Conservation (phyloP, 1,140 invertebrate genomes). For the Tetramorium alpestre region DNA sequence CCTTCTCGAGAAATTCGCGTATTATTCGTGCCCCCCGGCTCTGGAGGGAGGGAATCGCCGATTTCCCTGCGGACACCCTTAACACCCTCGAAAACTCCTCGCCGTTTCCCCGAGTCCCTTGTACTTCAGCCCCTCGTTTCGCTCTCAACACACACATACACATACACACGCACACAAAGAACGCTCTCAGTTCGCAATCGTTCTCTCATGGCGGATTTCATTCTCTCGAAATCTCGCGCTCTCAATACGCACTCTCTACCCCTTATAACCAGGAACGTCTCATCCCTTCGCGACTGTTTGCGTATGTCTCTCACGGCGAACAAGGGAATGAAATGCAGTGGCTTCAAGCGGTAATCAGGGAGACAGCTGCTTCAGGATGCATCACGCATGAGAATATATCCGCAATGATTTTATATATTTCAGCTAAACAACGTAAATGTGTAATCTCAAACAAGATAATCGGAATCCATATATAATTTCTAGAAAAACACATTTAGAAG, state of each 20-base stretch:
- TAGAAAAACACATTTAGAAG: no score
- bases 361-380: constrained; percentile 18
- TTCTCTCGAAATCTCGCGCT: constrained; percentile 45
- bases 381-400: background rate
- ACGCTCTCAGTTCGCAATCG: background rate
- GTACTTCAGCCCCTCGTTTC: constrained; percentile 19
- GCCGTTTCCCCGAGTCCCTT: constrained; percentile 11
- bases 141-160: constrained; percentile 8
- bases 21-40: constrained; percentile 56
- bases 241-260: constrained; percentile 17
- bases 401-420: background rate
- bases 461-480: no score
- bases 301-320: constrained; percentile 12
- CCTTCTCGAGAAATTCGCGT: constrained; percentile 46
- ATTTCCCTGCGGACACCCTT: constrained; percentile 56
- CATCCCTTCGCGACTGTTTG: background rate
- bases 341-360: constrained; percentile 18
- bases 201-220: constrained; percentile 45
- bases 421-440: background rate
- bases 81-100: constrained; percentile 52
- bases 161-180: background rate
- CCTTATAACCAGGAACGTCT: constrained; percentile 8
- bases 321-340: background rate
- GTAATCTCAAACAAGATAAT: no score
- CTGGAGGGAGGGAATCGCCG: constrained; percentile 7